A percentile compares a stretch with the other conserved stretches of the same genome.
Conservation (phyloP, 2,113 vertebrate species). For the Stigmatopora argus region DNA sequence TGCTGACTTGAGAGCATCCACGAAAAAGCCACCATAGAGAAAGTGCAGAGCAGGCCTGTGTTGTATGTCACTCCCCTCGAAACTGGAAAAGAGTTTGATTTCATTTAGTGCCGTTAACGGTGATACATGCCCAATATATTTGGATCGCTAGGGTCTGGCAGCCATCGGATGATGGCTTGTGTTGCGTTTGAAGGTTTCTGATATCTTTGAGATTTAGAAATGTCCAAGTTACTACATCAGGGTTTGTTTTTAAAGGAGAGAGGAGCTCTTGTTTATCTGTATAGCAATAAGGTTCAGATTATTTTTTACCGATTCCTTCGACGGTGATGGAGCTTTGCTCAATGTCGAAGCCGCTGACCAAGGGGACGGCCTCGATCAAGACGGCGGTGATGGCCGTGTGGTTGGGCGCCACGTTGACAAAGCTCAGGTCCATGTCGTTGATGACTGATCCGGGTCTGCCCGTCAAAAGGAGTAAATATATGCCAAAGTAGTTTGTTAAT, state of each 20-base stretch:
- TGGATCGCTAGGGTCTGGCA: too few species aligned
- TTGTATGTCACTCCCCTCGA: slow-evolving; percentile 15
- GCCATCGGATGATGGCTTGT: too few species aligned
- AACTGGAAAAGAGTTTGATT: background rate
- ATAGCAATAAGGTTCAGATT: too few species aligned
- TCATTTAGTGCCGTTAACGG: too few species aligned
- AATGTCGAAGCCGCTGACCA: slow-evolving; percentile 33
- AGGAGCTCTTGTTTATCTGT: too few species aligned
- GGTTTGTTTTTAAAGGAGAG: too few species aligned
- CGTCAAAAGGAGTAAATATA: background rate
- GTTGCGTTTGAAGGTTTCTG: too few species aligned
- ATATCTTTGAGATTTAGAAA: too few species aligned
- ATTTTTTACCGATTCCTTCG: slow-evolving; percentile 10
- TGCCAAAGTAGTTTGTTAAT: background rate
- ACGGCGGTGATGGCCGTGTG: slow-evolving; percentile 4
- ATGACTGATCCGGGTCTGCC: slow-evolving; percentile 46
- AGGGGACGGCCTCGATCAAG: slow-evolving; percentile 20
- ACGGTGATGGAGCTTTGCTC: slow-evolving; percentile 9
- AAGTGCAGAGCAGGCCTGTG: slow-evolving; percentile 13
- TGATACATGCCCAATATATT: too few species aligned
- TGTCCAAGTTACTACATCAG: too few species aligned
- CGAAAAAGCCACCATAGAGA: slow-evolving; percentile 8
- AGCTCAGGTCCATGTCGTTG: background rate
- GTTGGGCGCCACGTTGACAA: slow-evolving; percentile 9
- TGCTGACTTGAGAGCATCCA: slow-evolving; percentile 11